phyloP scores from a whole-genome alignment of 2,797 vertebrate genomes.

The Pseudochaenichthys georgianus region DNA sequence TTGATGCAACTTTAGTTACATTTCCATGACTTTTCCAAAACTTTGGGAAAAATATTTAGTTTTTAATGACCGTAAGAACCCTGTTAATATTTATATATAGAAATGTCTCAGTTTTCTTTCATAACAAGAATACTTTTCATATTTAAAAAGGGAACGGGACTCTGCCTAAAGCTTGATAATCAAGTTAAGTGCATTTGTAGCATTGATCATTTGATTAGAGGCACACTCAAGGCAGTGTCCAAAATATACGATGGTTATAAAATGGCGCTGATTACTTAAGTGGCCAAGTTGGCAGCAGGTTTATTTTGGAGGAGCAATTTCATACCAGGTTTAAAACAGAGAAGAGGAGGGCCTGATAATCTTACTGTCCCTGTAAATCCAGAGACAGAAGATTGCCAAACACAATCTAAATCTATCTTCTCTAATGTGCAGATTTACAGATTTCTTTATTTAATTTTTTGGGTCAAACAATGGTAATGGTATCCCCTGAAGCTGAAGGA shows the following conservation, averaged over 20 bases:
- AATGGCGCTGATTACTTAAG: conserved; percentile 9
- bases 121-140: background rate
- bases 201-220: background rate
- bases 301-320: background rate
- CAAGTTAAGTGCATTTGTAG: background rate
- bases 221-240: background rate
- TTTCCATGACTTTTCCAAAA: too few species aligned
- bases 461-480: background rate
- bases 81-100: background rate
- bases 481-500: background rate
- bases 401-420: background rate
- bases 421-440: background rate
- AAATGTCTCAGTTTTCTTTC: background rate
- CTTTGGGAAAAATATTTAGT: too few species aligned
- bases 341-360: background rate
- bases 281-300: background rate
- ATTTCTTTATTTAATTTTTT: background rate
- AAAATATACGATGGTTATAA: background rate
- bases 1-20: too few species aligned
- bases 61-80: too few species aligned
- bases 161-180: conserved; percentile 2
- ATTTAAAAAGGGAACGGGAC: conserved; percentile 9
- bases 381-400: background rate
- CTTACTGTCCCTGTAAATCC: rapidly evolving
- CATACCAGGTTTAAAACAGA: background rate